Evolutionary conservation across 2,113 vertebrate genomes (phyloP).

Genomic region (Hippolais icterina): DNA sequence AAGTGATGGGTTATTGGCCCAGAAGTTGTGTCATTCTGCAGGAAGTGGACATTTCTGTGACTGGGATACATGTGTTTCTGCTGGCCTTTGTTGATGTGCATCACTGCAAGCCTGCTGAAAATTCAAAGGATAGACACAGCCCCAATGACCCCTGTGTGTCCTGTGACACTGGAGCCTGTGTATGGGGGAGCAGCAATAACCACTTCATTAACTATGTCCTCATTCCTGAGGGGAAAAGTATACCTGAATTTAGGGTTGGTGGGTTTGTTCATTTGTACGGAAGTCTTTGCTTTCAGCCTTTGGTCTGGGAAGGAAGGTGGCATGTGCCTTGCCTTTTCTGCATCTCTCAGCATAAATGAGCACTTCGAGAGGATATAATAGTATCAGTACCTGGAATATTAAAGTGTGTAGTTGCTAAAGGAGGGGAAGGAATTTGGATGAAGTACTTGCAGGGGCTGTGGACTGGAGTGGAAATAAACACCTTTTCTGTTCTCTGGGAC

Average conservation of each 20-base stretch:
- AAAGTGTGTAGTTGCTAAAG: neutral
- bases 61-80: accelerated
- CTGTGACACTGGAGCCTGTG: neutral
- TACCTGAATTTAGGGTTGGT: neutral
- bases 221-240: neutral
- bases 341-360: neutral
- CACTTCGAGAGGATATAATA: neutral
- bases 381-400: neutral
- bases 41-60: neutral
- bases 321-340: neutral
- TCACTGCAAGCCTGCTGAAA: neutral
- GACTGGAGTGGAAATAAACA: neutral
- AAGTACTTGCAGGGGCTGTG: neutral
- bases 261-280: neutral
- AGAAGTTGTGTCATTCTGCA: neutral
- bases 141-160: neutral
- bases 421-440: neutral
- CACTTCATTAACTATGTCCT: neutral
- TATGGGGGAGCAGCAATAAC: neutral
- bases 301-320: neutral
- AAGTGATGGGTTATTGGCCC: neutral
- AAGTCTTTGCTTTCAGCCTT: neutral
- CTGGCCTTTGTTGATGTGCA: neutral
- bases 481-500: neutral
- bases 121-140: neutral